Conservation (phyloP, 2,113 vertebrate genomes). For the Cranoglanis bouderius region DNA sequence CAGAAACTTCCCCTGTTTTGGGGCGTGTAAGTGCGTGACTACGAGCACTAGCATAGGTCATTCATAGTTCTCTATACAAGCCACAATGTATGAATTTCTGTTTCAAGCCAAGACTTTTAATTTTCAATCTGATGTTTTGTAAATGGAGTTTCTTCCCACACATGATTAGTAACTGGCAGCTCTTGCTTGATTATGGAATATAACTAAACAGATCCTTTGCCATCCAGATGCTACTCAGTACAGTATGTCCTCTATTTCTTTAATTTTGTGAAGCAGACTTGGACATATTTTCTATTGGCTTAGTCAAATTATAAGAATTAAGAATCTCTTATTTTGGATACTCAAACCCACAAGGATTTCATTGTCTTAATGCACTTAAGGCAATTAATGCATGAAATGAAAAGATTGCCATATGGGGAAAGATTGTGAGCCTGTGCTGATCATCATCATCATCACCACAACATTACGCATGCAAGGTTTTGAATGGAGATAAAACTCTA, state of each 20-base stretch:
- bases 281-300: background rate
- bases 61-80: slow-evolving; percentile 28
- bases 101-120: background rate
- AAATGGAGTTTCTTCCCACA: background rate
- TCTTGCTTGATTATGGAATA: background rate
- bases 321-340: background rate
- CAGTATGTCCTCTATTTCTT: background rate
- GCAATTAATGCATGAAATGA: background rate
- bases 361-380: background rate
- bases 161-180: background rate
- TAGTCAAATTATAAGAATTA: background rate
- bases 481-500: no score
- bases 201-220: background rate
- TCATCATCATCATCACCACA: slow-evolving; percentile 8
- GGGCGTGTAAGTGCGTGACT: background rate
- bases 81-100: background rate
- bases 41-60: background rate
- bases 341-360: background rate
- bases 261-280: background rate
- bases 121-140: background rate
- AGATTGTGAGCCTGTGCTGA: background rate
- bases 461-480: no score
- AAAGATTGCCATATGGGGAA: background rate
- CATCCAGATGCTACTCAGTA: background rate
- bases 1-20: background rate